Evolutionary conservation across 2,888 invertebrate species (phyloP).

Genomic region (Scelioninae gen. 1): DNA sequence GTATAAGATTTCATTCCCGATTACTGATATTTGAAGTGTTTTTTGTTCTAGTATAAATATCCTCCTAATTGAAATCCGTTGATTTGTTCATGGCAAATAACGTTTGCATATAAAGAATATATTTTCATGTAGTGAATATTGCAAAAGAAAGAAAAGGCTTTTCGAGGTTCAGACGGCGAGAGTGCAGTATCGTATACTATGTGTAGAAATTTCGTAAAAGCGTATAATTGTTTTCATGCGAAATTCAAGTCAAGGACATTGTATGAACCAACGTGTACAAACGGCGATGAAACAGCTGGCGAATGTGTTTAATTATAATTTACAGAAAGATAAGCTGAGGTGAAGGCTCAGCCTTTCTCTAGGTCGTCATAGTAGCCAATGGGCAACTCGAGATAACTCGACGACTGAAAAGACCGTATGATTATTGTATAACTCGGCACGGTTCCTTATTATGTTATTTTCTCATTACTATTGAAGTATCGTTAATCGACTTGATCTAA

Average conservation of each 20-base stretch:
- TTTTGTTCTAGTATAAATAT: too few relatives aligned
- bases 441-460: constrained; percentile 61
- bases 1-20: too few relatives aligned
- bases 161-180: too few relatives aligned
- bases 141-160: too few relatives aligned
- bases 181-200: too few relatives aligned
- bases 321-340: constrained; percentile 67
- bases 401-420: constrained; percentile 52
- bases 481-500: constrained; percentile 55
- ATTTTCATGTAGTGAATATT: constrained; percentile 49
- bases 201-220: constrained; percentile 69
- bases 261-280: constrained; percentile 40
- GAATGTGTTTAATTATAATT: constrained; percentile 70
- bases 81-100: too few relatives aligned
- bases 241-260: constrained; percentile 70
- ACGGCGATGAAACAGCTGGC: constrained; percentile 66
- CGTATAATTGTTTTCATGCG: constrained; percentile 67
- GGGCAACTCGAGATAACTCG: constrained; percentile 64
- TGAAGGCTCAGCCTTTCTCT: constrained; percentile 71
- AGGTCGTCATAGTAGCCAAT: constrained; percentile 68
- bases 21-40: too few relatives aligned
- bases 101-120: constrained; percentile 50
- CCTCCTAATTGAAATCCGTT: too few relatives aligned
- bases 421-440: constrained; percentile 66
- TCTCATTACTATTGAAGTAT: constrained; percentile 63